A percentile compares a stretch with the other conserved stretches of the same genome.
Conservation (phyloP, 2,113 vertebrate genomes). For the Microtus ochrogaster region DNA sequence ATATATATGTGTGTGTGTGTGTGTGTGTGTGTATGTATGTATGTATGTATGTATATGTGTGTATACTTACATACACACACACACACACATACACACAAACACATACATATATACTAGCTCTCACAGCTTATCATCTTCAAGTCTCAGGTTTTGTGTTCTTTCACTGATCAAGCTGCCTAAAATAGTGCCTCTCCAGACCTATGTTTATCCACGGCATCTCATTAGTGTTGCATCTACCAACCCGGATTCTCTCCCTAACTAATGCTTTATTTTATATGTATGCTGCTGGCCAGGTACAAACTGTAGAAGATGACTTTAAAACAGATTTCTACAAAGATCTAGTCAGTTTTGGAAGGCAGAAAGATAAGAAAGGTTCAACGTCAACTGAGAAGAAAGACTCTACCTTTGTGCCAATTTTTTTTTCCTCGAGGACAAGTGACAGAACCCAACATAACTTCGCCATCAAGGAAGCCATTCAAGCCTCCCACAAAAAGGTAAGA, state of each 20-base stretch:
- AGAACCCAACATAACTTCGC: background rate
- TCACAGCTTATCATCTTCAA: background rate
- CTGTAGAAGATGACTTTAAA: conserved; percentile 86
- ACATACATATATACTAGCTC: background rate
- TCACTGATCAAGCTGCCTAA: background rate
- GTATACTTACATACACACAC: no score
- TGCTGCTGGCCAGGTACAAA: conserved; percentile 86
- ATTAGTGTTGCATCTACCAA: background rate
- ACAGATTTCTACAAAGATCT: conserved; percentile 86
- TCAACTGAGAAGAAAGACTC: rapidly evolving
- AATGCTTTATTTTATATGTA: conserved; percentile 12
- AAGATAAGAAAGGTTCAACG: rapidly evolving
- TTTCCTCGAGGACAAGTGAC: background rate
- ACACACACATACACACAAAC: rapidly evolving
- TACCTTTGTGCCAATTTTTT: conserved; percentile 80
- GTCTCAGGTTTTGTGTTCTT: background rate
- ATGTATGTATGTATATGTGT: no score
- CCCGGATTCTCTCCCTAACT: background rate
- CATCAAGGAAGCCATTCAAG: conserved; percentile 87
- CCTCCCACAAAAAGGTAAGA: conserved; percentile 89
- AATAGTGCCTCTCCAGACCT: background rate
- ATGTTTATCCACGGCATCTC: background rate
- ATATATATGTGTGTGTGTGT: no score
- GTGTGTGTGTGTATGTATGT: no score
- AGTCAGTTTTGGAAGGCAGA: conserved; percentile 23